Conservation (phyloP, 2,888 invertebrate species). For the Adelognathus sp. region DNA sequence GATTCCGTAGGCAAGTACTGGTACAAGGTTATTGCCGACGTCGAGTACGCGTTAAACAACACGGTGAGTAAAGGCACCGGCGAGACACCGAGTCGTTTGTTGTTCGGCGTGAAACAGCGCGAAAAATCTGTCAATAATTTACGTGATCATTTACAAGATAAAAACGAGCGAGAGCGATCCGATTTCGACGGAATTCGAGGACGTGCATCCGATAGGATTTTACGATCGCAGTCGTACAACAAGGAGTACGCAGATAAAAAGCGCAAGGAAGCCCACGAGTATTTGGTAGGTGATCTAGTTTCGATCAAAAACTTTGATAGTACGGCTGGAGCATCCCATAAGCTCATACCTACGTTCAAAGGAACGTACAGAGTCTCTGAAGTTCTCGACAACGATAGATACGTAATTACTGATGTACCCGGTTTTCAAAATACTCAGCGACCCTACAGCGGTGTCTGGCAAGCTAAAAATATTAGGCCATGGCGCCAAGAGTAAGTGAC, state of each 20-base stretch:
- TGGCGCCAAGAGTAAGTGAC: no score
- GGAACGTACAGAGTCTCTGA: conserved; percentile 19
- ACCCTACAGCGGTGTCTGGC: conserved; percentile 25
- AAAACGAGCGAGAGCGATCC: background rate
- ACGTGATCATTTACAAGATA: background rate
- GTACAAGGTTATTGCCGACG: conserved; percentile 5
- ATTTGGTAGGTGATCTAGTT: conserved; percentile 15
- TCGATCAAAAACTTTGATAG: conserved; percentile 34
- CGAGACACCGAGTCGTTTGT: conserved; percentile 7
- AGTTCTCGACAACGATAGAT: conserved; percentile 16
- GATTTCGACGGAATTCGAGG: background rate
- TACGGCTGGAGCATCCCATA: background rate
- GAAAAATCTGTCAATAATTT: conserved; percentile 5
- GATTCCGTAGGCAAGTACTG: conserved; percentile 8
- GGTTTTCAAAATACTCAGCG: conserved; percentile 28
- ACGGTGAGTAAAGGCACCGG: background rate
- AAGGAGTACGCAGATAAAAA: conserved; percentile 26
- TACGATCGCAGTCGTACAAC: conserved; percentile 15
- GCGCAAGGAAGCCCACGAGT: conserved; percentile 33
- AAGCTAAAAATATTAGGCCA: conserved; percentile 17
- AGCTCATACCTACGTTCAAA: conserved; percentile 13
- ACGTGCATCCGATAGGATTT: conserved; percentile 12
- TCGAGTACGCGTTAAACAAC: conserved; percentile 25
- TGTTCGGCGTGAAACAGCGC: conserved; percentile 19
- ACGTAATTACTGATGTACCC: conserved; percentile 11